Evolutionary conservation across 2,797 vertebrate genomes (phyloP).

Genomic region (Enteromius thamalakanensis): DNA sequence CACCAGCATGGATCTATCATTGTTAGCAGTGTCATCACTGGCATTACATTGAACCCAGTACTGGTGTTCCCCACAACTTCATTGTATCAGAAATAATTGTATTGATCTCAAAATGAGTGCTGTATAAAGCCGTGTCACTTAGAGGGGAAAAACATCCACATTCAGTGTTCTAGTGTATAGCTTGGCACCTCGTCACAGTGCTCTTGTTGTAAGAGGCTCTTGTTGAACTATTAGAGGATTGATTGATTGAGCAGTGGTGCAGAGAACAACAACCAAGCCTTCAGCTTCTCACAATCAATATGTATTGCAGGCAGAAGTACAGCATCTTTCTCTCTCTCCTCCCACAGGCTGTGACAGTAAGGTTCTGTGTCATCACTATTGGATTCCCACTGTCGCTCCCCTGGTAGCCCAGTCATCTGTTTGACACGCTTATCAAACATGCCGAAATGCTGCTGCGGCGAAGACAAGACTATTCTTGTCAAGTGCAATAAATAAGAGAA

Average conservation of each 20-base stretch:
- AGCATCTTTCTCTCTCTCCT: constrained; percentile 34
- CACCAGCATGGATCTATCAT: neutral
- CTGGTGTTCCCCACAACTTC: neutral
- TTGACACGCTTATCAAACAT: constrained; percentile 6
- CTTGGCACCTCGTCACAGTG: constrained; percentile 10
- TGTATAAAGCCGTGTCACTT: neutral
- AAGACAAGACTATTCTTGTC: neutral
- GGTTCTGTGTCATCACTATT: constrained; percentile 37
- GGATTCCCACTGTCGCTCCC: constrained; percentile 13
- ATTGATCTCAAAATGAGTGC: neutral
- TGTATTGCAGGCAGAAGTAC: constrained; percentile 46
- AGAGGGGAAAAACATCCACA: neutral
- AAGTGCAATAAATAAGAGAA: neutral
- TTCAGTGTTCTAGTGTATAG: constrained; percentile 21
- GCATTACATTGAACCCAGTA: neutral
- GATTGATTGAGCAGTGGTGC: constrained; percentile 57
- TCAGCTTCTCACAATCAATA: constrained; percentile 54
- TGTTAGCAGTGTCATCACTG: neutral
- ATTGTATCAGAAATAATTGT: neutral
- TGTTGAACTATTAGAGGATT: constrained; percentile 44
- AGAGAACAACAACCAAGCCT: constrained; percentile 53
- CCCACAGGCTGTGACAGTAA: constrained; percentile 17
- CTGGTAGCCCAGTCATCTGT: constrained; percentile 29
- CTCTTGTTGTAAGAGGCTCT: constrained; percentile 41
- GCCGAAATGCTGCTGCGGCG: constrained; percentile 15